Evolutionary conservation across 2,888 invertebrate species (phyloP), one percentile per base, ranked within the genome.

Genomic region (Acleris holmiana): DNA sequence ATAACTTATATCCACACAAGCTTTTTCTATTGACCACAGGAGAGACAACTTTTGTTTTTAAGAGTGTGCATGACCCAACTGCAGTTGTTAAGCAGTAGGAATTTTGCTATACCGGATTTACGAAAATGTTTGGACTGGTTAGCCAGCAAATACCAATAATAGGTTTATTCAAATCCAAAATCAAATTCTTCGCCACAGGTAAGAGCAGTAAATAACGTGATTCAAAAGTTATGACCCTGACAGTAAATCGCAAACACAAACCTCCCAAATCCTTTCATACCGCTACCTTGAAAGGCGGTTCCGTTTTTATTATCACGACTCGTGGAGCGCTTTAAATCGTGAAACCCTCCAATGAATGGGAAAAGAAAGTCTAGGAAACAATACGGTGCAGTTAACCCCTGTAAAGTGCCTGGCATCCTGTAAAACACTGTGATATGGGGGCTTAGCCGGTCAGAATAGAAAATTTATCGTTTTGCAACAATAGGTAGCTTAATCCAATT

Each of bases 381-480:
- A 72, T 70, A 69, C 69, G 67, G 57, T 67, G 57, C 62, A 66
- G 65, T 71, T 70, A 71, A 71, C 71, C 63, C 63, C 66, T 66
- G 57, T 48, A 67, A 67, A 68, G 66, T 69, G 62, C 55, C 61
- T 51, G 70, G 69, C 64, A 71, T 70, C 69, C 72, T 75, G 73
- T 78, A 74, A 79, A 80, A 81, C 82, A 83, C 74, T 71, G 79
- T 74, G 73, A 82, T 81, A 79, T 77, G 69, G 71, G 73, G 75
- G 82, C 80, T 88, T 82, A 85, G 75, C 71, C 72, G 78, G 75
- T 72, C 76, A 78, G 83, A 84, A 82, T 82, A 79, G 85, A 77
- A 83, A 87, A 89, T 88, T 88, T 89, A 89, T 89, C 78, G 86
- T 78, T 78, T 76, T 72, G 76, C 77, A 82, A 89, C 88, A 90